A percentile compares a stretch with the other conserved stretches of the same genome.
Evolutionary conservation across 2,113 vertebrate species (phyloP).

Genomic region (Catagonus wagneri): DNA sequence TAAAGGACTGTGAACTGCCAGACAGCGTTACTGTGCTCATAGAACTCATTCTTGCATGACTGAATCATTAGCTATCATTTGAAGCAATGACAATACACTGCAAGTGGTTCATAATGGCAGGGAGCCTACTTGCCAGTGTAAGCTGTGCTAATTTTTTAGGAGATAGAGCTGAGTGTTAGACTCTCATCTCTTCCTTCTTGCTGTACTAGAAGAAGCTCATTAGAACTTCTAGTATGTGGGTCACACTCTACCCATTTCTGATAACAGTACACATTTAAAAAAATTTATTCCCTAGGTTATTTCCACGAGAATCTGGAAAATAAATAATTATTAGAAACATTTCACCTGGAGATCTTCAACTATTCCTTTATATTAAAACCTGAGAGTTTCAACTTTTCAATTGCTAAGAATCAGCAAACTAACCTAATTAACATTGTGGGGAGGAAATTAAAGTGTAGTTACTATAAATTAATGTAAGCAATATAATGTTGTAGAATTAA

Average conservation of each 20-base stretch:
- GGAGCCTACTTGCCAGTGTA: not conserved
- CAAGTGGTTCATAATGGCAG: not conserved
- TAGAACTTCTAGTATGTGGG: not conserved
- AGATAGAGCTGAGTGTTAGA: not conserved
- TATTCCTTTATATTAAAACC: not conserved
- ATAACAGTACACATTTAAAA: not conserved
- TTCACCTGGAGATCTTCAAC: not conserved
- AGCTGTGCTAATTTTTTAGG: not conserved
- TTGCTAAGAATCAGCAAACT: not conserved
- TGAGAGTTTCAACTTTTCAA: not conserved
- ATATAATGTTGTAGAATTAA: not conserved
- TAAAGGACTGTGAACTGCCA: not conserved
- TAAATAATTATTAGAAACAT: not conserved
- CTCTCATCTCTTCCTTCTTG: not conserved
- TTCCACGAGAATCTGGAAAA: not conserved
- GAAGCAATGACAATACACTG: not conserved
- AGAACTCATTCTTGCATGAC: not conserved
- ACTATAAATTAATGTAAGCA: not conserved
- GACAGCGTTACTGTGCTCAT: not conserved
- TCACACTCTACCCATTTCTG: not conserved
- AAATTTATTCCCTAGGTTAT: not conserved
- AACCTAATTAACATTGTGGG: not conserved
- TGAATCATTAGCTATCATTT: not conserved
- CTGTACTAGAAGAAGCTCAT: not conserved
- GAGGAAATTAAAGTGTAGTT: slow-evolving; percentile 11